Percentiles rank a stretch among this genome's conserved stretches.
These are phyloP conservation scores for Grus americana DNA, from an alignment of 2,113 vertebrate genomes.

Conservation along the genomic window DNA sequence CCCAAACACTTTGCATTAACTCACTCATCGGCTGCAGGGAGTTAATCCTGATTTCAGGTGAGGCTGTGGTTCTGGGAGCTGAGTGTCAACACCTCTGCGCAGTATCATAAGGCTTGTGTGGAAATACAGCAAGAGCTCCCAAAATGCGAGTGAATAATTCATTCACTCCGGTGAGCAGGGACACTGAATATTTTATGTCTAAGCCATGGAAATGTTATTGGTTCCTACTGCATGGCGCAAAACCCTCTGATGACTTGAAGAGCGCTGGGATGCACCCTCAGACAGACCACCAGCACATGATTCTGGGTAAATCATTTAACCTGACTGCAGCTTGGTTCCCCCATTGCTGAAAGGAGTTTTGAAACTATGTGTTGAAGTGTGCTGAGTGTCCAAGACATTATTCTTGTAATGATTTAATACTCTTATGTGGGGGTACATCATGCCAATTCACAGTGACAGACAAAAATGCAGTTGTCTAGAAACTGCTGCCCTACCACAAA, in stretches of 20 bases:
- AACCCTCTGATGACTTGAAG: not conserved
- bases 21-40: accelerated
- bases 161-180: not conserved
- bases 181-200: not conserved
- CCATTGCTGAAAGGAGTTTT: not conserved
- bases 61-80: not conserved
- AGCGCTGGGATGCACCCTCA: not conserved
- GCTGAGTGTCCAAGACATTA: not conserved
- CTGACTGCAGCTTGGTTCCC: not conserved
- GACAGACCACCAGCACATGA: not conserved
- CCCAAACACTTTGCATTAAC: not conserved
- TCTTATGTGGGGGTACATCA: not conserved
- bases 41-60: not conserved
- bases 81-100: not conserved
- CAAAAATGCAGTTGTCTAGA: not conserved
- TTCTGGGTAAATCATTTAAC: not conserved
- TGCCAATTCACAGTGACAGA: not conserved
- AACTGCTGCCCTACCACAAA: not conserved
- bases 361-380: not conserved
- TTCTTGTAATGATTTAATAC: not conserved
- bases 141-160: not conserved
- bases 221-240: not conserved
- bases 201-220: not conserved
- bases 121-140: not conserved
- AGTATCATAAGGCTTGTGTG: not conserved